Percentiles rank a stretch among this genome's conserved stretches.
Conservation (phyloP, 1,140 invertebrate genomes). For the Eurosta solidaginis region DNA sequence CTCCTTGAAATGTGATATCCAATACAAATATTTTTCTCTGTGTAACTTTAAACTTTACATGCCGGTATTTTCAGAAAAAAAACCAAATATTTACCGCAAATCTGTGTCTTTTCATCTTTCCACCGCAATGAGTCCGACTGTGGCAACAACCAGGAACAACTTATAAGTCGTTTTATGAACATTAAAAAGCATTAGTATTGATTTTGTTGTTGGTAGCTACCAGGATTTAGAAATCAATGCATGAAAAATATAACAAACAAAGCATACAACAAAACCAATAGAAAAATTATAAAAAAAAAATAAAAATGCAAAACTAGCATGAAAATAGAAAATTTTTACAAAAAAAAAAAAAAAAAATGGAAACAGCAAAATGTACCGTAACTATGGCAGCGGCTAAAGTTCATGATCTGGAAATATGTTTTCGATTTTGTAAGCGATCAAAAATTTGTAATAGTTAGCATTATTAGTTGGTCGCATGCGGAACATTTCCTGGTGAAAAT, state of each 20-base stretch:
- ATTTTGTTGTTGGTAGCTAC: constrained; percentile 54
- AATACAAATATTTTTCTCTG: background rate
- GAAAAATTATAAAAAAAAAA: background rate
- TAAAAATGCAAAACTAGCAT: constrained; percentile 12
- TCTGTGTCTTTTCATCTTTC: background rate
- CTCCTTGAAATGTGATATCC: no score
- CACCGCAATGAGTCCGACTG: constrained; percentile 27
- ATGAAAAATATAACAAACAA: constrained; percentile 25
- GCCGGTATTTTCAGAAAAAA: background rate
- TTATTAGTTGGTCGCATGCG: constrained; percentile 29
- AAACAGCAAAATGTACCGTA: background rate
- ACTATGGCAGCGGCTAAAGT: constrained; percentile 39
- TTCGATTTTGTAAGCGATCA: constrained; percentile 17
- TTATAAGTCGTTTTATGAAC: constrained; percentile 42
- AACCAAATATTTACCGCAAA: background rate
- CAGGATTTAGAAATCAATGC: constrained; percentile 44
- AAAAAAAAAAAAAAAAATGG: no score
- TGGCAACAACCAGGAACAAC: constrained; percentile 41
- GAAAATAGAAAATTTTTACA: background rate
- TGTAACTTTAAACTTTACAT: background rate
- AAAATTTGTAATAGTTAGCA: background rate
- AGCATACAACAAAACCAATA: constrained; percentile 31
- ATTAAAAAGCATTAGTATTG: constrained; percentile 44
- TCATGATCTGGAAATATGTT: constrained; percentile 49
- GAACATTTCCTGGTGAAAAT: constrained; percentile 52